These are phyloP conservation scores for Cyprinodon tularosa DNA, from an alignment of 2,113 vertebrate species.

Conservation along the genomic window DNA sequence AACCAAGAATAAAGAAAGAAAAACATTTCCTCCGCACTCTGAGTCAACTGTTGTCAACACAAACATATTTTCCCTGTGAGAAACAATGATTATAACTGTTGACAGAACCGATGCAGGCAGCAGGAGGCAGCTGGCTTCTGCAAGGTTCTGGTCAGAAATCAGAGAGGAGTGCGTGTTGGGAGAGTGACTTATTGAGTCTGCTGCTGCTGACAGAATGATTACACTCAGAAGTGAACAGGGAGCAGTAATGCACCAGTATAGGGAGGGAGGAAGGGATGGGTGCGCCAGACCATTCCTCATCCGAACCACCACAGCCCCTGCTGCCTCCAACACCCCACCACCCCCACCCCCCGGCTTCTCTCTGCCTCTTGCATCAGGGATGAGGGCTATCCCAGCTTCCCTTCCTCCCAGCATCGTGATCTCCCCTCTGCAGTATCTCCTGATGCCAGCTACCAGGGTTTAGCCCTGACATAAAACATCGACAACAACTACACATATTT, in stretches of 20 bases:
- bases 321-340: neutral
- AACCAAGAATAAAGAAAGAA: neutral
- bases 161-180: constrained; percentile 32
- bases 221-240: constrained; percentile 52
- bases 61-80: neutral
- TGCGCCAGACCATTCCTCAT: constrained; percentile 56
- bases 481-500: no score
- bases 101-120: constrained; percentile 19
- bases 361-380: constrained; percentile 48
- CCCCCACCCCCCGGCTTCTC: neutral
- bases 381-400: constrained; percentile 75
- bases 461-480: constrained; percentile 38
- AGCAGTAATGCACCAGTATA: constrained; percentile 68
- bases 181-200: constrained; percentile 65
- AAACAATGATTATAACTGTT: constrained; percentile 20
- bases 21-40: neutral
- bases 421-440: constrained; percentile 69
- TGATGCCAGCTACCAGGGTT: constrained; percentile 35
- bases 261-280: constrained; percentile 44
- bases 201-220: constrained; percentile 70
- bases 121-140: constrained; percentile 28
- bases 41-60: neutral
- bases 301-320: constrained; percentile 3
- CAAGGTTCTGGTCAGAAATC: constrained; percentile 42
- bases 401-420: constrained; percentile 65